Evolutionary conservation across 2,888 invertebrate species (phyloP).

Genomic region (Aphrophora alni): DNA sequence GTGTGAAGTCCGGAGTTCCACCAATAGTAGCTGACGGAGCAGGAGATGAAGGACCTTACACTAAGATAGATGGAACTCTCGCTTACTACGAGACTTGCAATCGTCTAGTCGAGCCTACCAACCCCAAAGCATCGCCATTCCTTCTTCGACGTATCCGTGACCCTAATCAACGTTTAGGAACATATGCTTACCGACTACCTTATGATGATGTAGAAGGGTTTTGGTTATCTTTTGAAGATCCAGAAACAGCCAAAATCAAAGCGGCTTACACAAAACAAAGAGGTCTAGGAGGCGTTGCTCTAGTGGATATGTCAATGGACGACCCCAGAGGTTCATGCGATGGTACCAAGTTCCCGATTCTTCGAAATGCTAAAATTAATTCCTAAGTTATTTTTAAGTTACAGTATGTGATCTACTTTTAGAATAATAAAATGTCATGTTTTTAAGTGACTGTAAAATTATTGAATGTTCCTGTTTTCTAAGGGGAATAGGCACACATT

Average conservation of each 20-base stretch:
- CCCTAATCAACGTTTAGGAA: conserved; percentile 80
- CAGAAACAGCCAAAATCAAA: conserved; percentile 81
- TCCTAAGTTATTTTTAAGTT: too few species aligned
- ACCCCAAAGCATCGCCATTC: conserved; percentile 53
- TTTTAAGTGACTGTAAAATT: too few species aligned
- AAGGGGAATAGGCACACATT: too few species aligned
- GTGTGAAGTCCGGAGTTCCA: conserved; percentile 78
- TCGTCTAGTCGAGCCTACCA: conserved; percentile 71
- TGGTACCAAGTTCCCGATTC: conserved; percentile 74
- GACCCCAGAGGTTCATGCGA: conserved; percentile 84
- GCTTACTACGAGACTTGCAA: conserved; percentile 83
- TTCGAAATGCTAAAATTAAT: conserved; percentile 73
- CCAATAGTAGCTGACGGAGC: conserved; percentile 73
- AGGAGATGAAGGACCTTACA: conserved; percentile 75
- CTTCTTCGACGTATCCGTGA: conserved; percentile 77
- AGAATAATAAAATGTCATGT: too few species aligned
- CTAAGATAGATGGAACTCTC: conserved; percentile 70
- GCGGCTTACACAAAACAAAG: conserved; percentile 75
- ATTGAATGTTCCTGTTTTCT: too few species aligned
- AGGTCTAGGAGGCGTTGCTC: conserved; percentile 78
- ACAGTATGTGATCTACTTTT: too few species aligned
- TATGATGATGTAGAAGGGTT: conserved; percentile 63
- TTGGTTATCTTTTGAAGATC: conserved; percentile 85
- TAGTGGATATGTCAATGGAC: conserved; percentile 77
- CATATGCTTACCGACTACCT: conserved; percentile 77